phyloP scores from a whole-genome alignment of 2,888 invertebrate genomes.

The Dynastes maya region DNA sequence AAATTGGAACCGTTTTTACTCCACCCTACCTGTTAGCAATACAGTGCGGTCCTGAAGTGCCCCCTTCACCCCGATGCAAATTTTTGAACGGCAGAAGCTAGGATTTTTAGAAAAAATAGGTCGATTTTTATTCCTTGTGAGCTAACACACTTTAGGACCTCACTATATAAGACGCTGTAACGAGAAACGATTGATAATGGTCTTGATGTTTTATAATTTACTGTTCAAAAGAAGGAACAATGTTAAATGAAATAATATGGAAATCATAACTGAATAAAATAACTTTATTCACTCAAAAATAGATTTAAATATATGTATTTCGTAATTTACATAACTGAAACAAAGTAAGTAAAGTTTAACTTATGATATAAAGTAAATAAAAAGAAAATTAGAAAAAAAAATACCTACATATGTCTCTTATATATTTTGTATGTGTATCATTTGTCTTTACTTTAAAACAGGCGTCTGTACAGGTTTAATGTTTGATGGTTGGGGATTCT shows the following conservation, averaged over 20 bases:
- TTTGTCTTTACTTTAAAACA: conserved; percentile 23
- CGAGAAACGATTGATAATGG: too few species aligned
- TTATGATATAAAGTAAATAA: conserved; percentile 12
- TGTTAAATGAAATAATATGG: background rate
- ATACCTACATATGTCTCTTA: conserved; percentile 8
- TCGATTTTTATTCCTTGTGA: too few species aligned
- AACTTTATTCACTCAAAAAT: conserved; percentile 13
- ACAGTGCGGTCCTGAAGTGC: too few species aligned
- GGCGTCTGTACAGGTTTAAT: conserved; percentile 24
- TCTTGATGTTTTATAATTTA: too few species aligned
- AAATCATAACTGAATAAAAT: conserved; percentile 6
- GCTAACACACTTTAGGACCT: too few species aligned
- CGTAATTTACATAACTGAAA: conserved; percentile 18
- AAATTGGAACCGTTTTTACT: too few species aligned
- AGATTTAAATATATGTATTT: conserved; percentile 19
- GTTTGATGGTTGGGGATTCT: conserved; percentile 18
- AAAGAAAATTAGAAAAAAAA: conserved; percentile 19
- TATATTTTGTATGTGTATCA: background rate
- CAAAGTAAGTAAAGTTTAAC: conserved; percentile 26
- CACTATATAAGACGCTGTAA: too few species aligned
- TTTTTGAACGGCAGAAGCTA: too few species aligned
- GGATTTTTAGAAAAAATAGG: too few species aligned
- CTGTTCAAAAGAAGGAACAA: background rate
- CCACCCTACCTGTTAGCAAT: too few species aligned
- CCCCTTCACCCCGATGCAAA: too few species aligned